Evolutionary conservation across 92 coral and sea anemone genomes (phyloP), one percentile per base, ranked within the genome.

Genomic region (Palythoa caribaeorum): DNA sequence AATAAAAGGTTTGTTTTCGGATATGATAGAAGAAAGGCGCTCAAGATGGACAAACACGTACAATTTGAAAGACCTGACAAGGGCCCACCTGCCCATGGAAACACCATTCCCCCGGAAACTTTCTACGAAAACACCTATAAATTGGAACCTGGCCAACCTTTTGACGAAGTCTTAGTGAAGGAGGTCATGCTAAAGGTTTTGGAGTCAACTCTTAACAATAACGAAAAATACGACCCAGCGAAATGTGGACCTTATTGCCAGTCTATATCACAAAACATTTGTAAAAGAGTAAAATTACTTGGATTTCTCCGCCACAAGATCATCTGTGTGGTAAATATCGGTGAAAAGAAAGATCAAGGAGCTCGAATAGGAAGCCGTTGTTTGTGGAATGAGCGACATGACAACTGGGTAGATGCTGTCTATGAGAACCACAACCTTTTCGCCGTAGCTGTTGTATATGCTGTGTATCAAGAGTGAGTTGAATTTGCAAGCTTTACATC

Each of bases 121-220:
- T 59, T 59, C 74, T 97, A 89, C 80, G 94, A 93, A 89, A 94
- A 94, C 80, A 93, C 98, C 21, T 94, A 89, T 92, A 94, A 91
- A 73, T 89, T 93, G 93, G 96, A 94, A 86, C 98, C 98, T 5
- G 97, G 91, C 94, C 95, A 91, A 92, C 93, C 94, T 80, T 96
- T 94, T 78, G 91, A 95, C 83, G 73, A 84, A 59, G 79, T 79
- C 9, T 98, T 95, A 88, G 98, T 97, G 44, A 91, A 95, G 76
- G 95, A 94, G 89, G 90, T 97, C 73, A 60, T 97, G 75, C 91
- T 92, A n/a, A 94, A 94, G 76, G 94, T 94, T 13, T 90, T 97
- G 72, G 93, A 90, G 85, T 87, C 95, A 52, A 87, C 94, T 20
- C 94, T 97, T 83, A 94, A 90, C 76, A 8, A 44, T 44, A 90